Evolutionary conservation across 2,113 vertebrate genomes (phyloP), one percentile per base, ranked within the genome.

Genomic region (Etia nguti): DNA sequence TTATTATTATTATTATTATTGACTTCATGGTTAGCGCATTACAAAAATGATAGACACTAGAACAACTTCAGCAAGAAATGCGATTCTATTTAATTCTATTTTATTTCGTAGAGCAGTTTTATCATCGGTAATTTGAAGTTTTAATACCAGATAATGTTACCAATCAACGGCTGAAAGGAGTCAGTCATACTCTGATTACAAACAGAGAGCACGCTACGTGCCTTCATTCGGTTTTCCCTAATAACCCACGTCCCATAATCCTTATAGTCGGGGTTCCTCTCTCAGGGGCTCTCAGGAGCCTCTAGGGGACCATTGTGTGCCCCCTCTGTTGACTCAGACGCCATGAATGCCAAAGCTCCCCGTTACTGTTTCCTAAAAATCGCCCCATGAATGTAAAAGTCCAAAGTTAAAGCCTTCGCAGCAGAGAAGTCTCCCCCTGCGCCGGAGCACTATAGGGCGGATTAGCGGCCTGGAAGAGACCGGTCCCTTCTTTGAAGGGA

Each of bases 331-430:
- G 95, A 95, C 94, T 95, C 93, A 94, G 94, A 93, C 94, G 91
- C 89, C 90, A 95, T 96, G 95, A 96, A 96, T 96, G 90, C 90
- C 91, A 95, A 95, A 95, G 95, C 92, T 91, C 91, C 38, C 88
- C 89, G 95, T 94, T 92, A 96, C 95, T 94, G 95, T 96, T 96
- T 96, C 94, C 95, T 92, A 93, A 93, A 83, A 94, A 90, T 92
- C 84, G 90, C 82, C 88, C 92, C 93, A 96, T 96, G 95, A 96
- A 96, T 96, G 94, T 95, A 95, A 95, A 95, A 95, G 95, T 96
- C 94, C 94, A 95, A 95, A 94, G 94, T 96, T 94, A 96, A 96
- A 95, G 83, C 92, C 92, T 91, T 83, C 50, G 79, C 84, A 57
- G 88, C 90, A 93, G 85, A 94, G 93, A 90, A 38, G 88, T 91